Base-by-base conservation (phyloP, 2,888 invertebrate species). In the Agrotis puta region DNA sequence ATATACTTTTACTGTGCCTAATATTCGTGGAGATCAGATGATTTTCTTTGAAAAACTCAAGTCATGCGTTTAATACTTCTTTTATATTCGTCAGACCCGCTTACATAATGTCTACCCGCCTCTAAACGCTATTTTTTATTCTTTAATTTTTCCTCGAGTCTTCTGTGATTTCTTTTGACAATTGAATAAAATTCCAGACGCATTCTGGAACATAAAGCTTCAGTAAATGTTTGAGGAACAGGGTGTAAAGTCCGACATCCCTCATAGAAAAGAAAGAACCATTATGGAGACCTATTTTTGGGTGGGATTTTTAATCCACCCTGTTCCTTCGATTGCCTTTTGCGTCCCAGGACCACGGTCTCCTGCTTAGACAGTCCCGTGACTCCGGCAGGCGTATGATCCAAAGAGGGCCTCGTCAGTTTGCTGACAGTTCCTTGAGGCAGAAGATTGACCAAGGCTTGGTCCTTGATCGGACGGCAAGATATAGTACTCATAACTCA, bases 41-140 rank as follows among this genome's bases (percentile, higher is more conserved):
- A 51, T 71, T 68, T 75, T 54, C 54, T 64, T 53, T 56, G 61
- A 63, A 77, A 80, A 75, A 51, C 62, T 51, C 62, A 65, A 66
- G 63, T 56, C 50, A 66, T 66, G 62, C 57, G 59, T 63, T 75
- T 74, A 65, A 80, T 80, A 77, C 53, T 51, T 69, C 33, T 69
- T 74, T 74, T 59, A 59, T 74, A 45, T 54, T 48, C 58, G 22
- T 33, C 47, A 51, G 57, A 69, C 62, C 51, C 56, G 69, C 43
- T 66, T 54, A 54, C 47, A 48, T 54, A 59, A 54, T 43, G 13
- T 58, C n/a, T 27, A 47, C n/a, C 22, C 13, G 2, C 45, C 33
- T 45, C 7, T 47, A 48, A 74, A 43, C 5, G 47, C 27, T 47
- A 24, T 13, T 43, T 53, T 70, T 43, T 48, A 39, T 39, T 43